These are phyloP conservation scores for Ditula angustiorana DNA, from an alignment of 2,888 invertebrate species.

Conservation along the genomic window DNA sequence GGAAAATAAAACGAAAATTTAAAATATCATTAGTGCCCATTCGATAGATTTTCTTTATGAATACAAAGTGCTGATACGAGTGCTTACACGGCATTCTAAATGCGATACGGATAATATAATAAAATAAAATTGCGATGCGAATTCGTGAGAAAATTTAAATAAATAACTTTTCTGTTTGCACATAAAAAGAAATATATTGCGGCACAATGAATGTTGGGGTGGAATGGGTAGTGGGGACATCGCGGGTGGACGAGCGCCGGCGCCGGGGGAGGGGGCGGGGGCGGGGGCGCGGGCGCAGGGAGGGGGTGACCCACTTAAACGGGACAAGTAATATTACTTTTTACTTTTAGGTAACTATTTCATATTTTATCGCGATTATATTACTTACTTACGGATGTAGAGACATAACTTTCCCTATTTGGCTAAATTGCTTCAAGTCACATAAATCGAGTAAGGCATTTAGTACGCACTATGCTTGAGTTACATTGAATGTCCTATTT, in stretches of 20 bases:
- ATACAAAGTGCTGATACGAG: slow-evolving; percentile 53
- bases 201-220: slow-evolving; percentile 85
- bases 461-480: background rate
- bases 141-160: slow-evolving; percentile 86
- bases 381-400: slow-evolving; percentile 60
- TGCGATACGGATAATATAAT: slow-evolving; percentile 84
- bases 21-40: slow-evolving; percentile 30
- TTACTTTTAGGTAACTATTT: slow-evolving; percentile 86
- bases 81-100: slow-evolving; percentile 76
- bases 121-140: slow-evolving; percentile 85
- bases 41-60: slow-evolving; percentile 51
- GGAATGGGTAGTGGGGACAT: slow-evolving; percentile 70
- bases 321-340: slow-evolving; percentile 86
- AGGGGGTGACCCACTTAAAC: slow-evolving; percentile 85
- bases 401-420: slow-evolving; percentile 54
- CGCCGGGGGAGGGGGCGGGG: slow-evolving; percentile 53
- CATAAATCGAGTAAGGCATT: slow-evolving; percentile 13
- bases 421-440: slow-evolving; percentile 48
- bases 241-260: slow-evolving; percentile 74
- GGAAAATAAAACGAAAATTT: background rate
- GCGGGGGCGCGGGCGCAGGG: slow-evolving; percentile 49
- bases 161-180: slow-evolving; percentile 86
- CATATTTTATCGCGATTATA: slow-evolving; percentile 83
- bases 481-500: background rate
- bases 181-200: slow-evolving; percentile 86